Evolutionary conservation across 2,888 invertebrate species (phyloP), one percentile per base, ranked within the genome.

Genomic region (Anodontia alba): DNA sequence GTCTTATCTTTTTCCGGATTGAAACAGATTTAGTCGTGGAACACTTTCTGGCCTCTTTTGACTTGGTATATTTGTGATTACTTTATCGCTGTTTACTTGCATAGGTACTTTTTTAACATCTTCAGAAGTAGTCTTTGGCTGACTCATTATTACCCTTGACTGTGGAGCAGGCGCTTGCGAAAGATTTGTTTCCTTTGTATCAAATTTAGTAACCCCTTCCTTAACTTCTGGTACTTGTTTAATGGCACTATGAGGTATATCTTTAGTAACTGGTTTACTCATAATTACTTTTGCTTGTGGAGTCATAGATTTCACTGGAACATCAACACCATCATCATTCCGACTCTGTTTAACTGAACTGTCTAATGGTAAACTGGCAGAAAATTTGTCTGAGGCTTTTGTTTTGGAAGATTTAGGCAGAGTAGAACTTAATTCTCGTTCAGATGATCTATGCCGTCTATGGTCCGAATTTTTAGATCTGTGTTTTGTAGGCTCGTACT

Each of bases 1-100:
- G 38, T 38, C 5, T 38, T 12, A 38, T 12, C 12, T 38, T 38
- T 12, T 38, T 8, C 38, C 38, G 12, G 38, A 38, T 38, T 38
- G 7, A 38, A 26, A 23, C 57, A 57, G 15, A 29, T 57, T 57
- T 15, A 57, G 23, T 5, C 57, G 23, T 57, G 57, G 57, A 23
- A 57, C 57, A 23, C 29, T 57, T 15, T 57, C 57, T 29, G 57
- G 57, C 15, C 57, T 57, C 23, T 57, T 57, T 26, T 57, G 57
- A 57, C 57, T 57, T 26, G 23, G 29, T n/a, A n/a, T n/a, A n/a
- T n/a, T n/a, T n/a, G n/a, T n/a, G n/a, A n/a, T n/a, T 26, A 57
- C 23, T 8, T 23, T 26, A n/a, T 17, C 23, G 3, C 5, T 7
- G 5, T 20, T 49, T 20, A 49, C 49, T n/a, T n/a, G n/a, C 5